phyloP scores from a whole-genome alignment of 2,888 invertebrate species.

The Caenorhabditis sulstoni region DNA sequence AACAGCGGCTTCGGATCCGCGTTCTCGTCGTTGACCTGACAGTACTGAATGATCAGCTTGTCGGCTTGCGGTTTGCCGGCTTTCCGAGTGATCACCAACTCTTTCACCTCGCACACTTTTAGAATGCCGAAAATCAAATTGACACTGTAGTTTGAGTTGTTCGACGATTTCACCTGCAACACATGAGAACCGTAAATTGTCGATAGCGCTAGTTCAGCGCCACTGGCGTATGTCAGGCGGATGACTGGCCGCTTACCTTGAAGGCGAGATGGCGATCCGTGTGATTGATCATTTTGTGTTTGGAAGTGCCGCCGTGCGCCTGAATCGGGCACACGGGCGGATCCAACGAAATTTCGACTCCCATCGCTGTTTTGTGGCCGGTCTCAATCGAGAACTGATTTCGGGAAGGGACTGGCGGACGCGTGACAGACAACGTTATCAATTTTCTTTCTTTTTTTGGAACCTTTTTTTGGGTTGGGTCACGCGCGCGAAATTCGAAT shows the following conservation, averaged over 20 bases:
- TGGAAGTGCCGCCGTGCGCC: constrained; percentile 66
- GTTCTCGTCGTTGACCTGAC: constrained; percentile 50
- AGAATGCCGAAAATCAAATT: constrained; percentile 65
- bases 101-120: constrained; percentile 59
- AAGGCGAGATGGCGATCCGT: constrained; percentile 65
- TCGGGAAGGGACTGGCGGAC: background rate
- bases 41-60: constrained; percentile 66
- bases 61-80: constrained; percentile 72
- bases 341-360: constrained; percentile 56
- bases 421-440: background rate
- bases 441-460: no score
- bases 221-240: no score
- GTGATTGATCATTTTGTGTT: constrained; percentile 72
- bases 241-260: constrained; percentile 57
- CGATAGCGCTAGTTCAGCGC: no score
- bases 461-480: no score
- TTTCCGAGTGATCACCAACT: constrained; percentile 69
- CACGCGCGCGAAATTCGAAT: no score
- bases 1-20: constrained; percentile 62
- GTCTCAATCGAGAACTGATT: background rate
- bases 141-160: constrained; percentile 73
- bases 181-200: no score
- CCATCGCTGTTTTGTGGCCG: constrained; percentile 40
- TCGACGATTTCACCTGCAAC: constrained; percentile 66
- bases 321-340: constrained; percentile 70